Base-by-base conservation (phyloP, 35 echinoderm and acorn worm species). In the Chiridota heheva region DNA sequence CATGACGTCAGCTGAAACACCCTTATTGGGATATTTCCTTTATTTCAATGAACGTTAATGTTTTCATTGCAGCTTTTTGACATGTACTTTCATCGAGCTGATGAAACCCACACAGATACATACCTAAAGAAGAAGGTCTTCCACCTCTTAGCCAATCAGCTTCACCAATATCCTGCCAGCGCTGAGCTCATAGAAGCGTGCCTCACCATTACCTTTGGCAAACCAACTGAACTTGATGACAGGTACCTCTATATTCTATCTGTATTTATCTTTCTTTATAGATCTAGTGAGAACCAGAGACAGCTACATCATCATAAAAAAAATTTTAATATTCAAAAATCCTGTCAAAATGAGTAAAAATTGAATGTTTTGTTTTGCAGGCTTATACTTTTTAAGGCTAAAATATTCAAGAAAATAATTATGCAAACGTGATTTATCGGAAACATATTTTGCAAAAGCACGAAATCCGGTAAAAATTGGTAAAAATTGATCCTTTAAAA, bases 111-210 rank as follows among this genome's bases (percentile, higher is more conserved):
- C 60, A 64, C 85, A 10, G 80, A 87, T 4, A 57, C 57, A 7
- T 98, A 91, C 74, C 57, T 98, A 25, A 86, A 86, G 58, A 84
- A 70, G 81, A 82, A 66, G 57, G 81, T 90, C 13, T 98, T 98
- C 40, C 81, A 98, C 32, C 76, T 92, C 29, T 72, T 98, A 39
- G 95, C 95, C 74, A 98, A 98, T 76, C 95, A 98, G 66, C 95
- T 98, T 33, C 84, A 98, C 53, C 95, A 98, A 70, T 88, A 98
- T 40, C 84, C 84, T 56, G 89, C 89, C 1, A 98, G 77, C 25
- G 36, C 66, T 13, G 95, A 92, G 36, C 67, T 92, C 12, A 66
- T 90, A 8, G 95, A 98, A 66, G 95, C 95, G 7, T 98, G 95
- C 63, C 80, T 98, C 12, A 84, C 87, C 27, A 81, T 98, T 20